Percentiles rank a stretch among this genome's conserved stretches.
Evolutionary conservation across 1,140 invertebrate genomes (phyloP).

Genomic region (Harpegnathos saltator): DNA sequence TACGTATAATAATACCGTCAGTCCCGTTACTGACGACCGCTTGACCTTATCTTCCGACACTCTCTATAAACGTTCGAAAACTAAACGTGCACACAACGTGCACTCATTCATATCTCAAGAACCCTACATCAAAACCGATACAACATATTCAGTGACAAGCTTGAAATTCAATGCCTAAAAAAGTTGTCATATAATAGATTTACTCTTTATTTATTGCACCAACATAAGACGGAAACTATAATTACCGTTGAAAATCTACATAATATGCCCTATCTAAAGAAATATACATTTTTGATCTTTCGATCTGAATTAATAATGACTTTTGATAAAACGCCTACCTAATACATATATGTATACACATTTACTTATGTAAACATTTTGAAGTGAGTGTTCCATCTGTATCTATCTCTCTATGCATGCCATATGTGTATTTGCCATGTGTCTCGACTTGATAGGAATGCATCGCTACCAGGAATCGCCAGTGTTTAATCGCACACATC

Average conservation of each 20-base stretch:
- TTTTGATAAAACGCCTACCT: constrained; percentile 72
- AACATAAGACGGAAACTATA: constrained; percentile 63
- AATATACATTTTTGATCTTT: constrained; percentile 70
- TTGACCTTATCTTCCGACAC: neutral
- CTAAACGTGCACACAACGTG: no score
- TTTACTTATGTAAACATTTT: constrained; percentile 65
- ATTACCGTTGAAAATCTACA: constrained; percentile 61
- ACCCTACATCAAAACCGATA: constrained; percentile 50
- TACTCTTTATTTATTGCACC: constrained; percentile 68
- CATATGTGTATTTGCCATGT: constrained; percentile 16
- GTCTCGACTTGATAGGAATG: constrained; percentile 20
- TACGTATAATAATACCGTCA: no score
- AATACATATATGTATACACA: constrained; percentile 76
- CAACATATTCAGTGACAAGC: constrained; percentile 13
- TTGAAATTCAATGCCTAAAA: constrained; percentile 63
- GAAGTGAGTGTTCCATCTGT: constrained; percentile 48
- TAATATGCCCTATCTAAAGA: constrained; percentile 57
- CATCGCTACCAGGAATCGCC: constrained; percentile 16
- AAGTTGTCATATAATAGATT: constrained; percentile 57
- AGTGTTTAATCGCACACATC: constrained; percentile 46
- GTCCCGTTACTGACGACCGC: no score
- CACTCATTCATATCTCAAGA: constrained; percentile 54
- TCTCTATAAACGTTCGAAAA: neutral
- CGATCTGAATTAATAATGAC: constrained; percentile 55
- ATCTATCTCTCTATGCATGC: constrained; percentile 40